Evolutionary conservation across 2,797 vertebrate genomes (phyloP).

Genomic region (Ceyx erithaca): DNA sequence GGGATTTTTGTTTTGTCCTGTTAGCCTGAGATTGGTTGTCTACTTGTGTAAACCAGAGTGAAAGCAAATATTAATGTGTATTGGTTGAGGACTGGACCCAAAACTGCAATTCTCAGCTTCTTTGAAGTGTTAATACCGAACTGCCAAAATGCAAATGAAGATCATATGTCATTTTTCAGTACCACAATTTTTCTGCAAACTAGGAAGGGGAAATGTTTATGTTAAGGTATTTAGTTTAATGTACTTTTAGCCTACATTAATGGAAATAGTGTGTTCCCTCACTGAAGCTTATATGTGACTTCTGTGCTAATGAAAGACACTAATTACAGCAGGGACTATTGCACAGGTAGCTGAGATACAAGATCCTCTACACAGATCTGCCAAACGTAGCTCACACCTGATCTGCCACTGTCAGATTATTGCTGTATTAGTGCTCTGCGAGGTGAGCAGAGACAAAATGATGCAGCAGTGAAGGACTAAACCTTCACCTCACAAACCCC

Average conservation of each 20-base stretch:
- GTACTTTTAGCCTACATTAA: constrained; percentile 9
- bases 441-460: background rate
- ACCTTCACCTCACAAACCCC: background rate
- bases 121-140: constrained; percentile 5
- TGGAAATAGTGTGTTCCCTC: background rate
- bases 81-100: background rate
- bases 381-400: background rate
- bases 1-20: background rate
- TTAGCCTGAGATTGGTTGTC: background rate
- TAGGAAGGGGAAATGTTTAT: background rate
- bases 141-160: background rate
- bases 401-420: background rate
- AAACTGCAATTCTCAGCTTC: background rate
- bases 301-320: background rate
- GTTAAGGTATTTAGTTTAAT: background rate
- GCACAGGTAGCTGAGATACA: background rate
- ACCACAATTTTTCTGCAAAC: background rate
- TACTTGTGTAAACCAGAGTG: background rate
- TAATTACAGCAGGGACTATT: background rate
- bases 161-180: background rate
- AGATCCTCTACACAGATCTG: background rate
- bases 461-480: background rate
- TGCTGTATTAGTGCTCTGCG: background rate
- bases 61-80: background rate
- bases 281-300: background rate